Conservation (phyloP, 1,140 invertebrate genomes). For the Drosophila oshimai region DNA sequence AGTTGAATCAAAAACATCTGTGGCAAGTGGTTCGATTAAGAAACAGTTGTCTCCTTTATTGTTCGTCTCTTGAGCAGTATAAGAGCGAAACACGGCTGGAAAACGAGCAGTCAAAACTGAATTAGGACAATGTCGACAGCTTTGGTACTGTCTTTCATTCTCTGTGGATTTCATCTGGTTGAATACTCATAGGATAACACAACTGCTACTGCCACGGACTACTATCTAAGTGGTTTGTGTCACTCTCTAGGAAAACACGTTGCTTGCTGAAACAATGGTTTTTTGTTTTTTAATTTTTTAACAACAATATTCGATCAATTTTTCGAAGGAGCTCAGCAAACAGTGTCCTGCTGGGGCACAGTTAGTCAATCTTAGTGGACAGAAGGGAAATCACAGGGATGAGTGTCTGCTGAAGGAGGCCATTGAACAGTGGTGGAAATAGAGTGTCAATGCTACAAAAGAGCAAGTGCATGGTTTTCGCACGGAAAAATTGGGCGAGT, state of each 20-base stretch:
- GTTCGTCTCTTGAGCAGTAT: slow-evolving; percentile 21
- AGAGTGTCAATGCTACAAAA: slow-evolving; percentile 27
- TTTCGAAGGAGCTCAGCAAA: slow-evolving; percentile 19
- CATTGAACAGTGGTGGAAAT: slow-evolving; percentile 53
- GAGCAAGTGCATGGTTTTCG: slow-evolving; percentile 36
- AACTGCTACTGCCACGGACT: slow-evolving; percentile 10
- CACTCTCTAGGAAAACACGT: slow-evolving; percentile 40
- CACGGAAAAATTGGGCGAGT: slow-evolving; percentile 47
- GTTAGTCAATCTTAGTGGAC: slow-evolving; percentile 29
- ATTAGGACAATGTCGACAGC: slow-evolving; percentile 3
- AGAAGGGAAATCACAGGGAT: not conserved
- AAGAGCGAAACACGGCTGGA: slow-evolving; percentile 32
- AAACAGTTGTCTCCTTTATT: slow-evolving; percentile 55
- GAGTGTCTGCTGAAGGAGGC: slow-evolving; percentile 31
- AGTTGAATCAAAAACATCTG: slow-evolving; percentile 42
- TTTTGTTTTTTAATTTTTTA: not conserved
- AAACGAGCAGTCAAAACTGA: slow-evolving; percentile 19
- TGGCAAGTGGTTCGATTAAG: slow-evolving; percentile 38
- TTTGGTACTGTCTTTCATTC: not conserved
- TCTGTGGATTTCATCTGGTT: not conserved
- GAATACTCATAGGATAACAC: not conserved
- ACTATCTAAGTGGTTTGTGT: slow-evolving; percentile 45
- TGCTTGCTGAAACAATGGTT: slow-evolving; percentile 45
- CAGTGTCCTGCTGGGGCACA: slow-evolving; percentile 15
- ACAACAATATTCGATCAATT: not conserved